Conservation (phyloP, 1,140 invertebrate species). For the Diachasma alloeum region DNA sequence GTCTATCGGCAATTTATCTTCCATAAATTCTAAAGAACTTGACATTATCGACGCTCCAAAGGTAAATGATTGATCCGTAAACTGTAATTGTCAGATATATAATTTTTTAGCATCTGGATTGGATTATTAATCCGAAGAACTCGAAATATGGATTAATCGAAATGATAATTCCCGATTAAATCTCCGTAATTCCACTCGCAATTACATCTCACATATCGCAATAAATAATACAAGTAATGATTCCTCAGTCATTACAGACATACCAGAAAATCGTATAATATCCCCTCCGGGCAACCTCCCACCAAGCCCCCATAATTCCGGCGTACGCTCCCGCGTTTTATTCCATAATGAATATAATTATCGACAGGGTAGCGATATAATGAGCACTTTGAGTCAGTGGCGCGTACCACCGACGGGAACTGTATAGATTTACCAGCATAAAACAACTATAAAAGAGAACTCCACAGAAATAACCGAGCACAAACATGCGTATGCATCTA, state of each 20-base stretch:
- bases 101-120: too few species aligned
- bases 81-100: too few species aligned
- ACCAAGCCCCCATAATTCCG: conserved; percentile 19
- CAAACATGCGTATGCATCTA: neutral
- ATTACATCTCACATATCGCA: neutral
- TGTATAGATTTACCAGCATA: conserved; percentile 16
- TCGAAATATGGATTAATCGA: too few species aligned
- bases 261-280: neutral
- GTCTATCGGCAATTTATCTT: too few species aligned
- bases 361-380: conserved; percentile 28
- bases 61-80: too few species aligned
- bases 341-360: conserved; percentile 37
- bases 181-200: neutral
- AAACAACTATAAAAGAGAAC: neutral
- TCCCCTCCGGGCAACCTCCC: neutral
- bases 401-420: conserved; percentile 19
- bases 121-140: too few species aligned
- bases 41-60: too few species aligned
- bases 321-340: conserved; percentile 32
- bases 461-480: neutral
- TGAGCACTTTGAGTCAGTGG: conserved; percentile 15
- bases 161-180: neutral
- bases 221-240: neutral
- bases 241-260: neutral
- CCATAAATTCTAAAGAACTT: too few species aligned